phyloP scores from a whole-genome alignment of 2,888 invertebrate genomes.

The Gerris lacustris region DNA sequence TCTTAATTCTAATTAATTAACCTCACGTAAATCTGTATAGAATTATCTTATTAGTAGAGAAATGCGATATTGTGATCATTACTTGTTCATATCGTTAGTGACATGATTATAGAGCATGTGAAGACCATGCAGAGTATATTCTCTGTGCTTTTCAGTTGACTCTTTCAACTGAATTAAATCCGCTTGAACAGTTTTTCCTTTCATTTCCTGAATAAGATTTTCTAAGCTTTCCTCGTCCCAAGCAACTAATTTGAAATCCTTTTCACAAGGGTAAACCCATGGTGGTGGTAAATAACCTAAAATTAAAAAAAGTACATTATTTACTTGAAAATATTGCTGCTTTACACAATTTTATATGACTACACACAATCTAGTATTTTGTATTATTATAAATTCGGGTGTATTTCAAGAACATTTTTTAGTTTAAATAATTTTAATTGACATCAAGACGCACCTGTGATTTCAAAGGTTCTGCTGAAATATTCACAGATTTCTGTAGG shows the following conservation, averaged over 20 bases:
- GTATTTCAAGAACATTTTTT: too few relatives aligned
- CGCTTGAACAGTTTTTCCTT: neutral
- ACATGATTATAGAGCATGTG: neutral
- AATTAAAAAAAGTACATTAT: neutral
- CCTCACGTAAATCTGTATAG: too few relatives aligned
- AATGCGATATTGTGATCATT: neutral
- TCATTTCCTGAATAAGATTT: neutral
- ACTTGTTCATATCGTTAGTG: neutral
- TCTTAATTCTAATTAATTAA: too few relatives aligned
- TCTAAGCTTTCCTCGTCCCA: neutral
- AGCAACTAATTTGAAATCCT: neutral
- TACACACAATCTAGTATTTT: too few relatives aligned
- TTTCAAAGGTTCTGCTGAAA: neutral
- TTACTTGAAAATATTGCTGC: too few relatives aligned
- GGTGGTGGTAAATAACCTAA: slow-evolving; percentile 3
- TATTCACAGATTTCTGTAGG: neutral
- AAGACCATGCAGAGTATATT: neutral
- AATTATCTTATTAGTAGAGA: too few relatives aligned
- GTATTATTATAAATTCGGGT: too few relatives aligned
- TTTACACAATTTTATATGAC: too few relatives aligned
- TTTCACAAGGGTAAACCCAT: neutral
- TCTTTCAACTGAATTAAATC: neutral
- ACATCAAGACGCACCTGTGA: neutral
- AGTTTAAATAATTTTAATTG: too few relatives aligned
- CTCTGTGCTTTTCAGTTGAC: neutral